Conservation (phyloP, 2,797 vertebrate genomes). For the Chromis chromis region DNA sequence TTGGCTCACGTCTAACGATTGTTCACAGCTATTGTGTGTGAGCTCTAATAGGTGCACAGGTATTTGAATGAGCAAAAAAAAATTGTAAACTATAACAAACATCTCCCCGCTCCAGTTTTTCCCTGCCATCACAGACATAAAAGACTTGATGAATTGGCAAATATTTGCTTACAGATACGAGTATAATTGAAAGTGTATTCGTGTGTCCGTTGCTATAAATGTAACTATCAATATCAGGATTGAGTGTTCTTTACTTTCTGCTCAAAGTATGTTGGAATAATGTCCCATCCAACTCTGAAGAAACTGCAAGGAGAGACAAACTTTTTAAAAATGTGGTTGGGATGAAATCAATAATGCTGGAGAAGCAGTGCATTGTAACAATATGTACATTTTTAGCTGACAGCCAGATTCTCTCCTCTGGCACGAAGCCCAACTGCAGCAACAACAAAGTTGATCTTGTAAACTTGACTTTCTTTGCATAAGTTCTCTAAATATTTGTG, state of each 20-base stretch:
- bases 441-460: constrained; percentile 21
- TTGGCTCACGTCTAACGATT: constrained; percentile 39
- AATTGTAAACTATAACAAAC: constrained; percentile 3
- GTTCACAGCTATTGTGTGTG: constrained; percentile 23
- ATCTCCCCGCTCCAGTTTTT: not conserved
- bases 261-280: constrained; percentile 12
- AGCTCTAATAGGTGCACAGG: constrained; percentile 19
- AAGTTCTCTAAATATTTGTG: constrained; percentile 20
- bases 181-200: constrained; percentile 3
- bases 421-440: not conserved
- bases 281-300: not conserved
- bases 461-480: constrained; percentile 33
- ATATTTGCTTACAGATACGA: not conserved
- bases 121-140: not conserved
- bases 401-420: constrained; percentile 19
- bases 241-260: constrained; percentile 15
- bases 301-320: constrained; percentile 25
- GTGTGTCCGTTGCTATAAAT: not conserved
- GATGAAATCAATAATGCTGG: constrained; percentile 38
- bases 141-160: not conserved
- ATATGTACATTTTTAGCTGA: constrained; percentile 13
- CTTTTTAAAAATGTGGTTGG: constrained; percentile 3
- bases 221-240: constrained; percentile 16
- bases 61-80: not conserved
- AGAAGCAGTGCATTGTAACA: constrained; percentile 8